Percentiles rank a stretch among this genome's conserved stretches.
Conservation (phyloP, 2,113 vertebrate species). For the Macquaria ambigua region DNA sequence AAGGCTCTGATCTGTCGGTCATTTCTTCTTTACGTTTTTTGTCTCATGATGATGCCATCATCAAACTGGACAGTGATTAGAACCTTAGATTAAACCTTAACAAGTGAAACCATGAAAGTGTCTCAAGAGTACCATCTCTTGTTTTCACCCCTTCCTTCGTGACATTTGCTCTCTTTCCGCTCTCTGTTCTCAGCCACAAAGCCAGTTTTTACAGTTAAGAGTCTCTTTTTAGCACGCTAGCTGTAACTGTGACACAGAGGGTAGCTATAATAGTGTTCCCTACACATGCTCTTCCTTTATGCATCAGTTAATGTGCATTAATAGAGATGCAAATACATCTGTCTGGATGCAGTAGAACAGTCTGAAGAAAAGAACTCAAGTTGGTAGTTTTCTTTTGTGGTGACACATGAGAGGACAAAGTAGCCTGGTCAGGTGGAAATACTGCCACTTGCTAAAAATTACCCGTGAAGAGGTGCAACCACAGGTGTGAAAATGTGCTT, state of each 20-base stretch:
- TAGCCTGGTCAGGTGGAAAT: too few species aligned
- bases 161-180: slow-evolving; percentile 3
- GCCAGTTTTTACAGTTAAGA: neutral
- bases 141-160: slow-evolving; percentile 2
- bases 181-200: slow-evolving; percentile 34
- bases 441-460: neutral
- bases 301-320: neutral
- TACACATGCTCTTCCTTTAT: neutral
- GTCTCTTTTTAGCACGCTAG: slow-evolving; percentile 8
- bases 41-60: slow-evolving; percentile 20
- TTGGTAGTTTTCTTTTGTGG: neutral
- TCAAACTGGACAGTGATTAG: slow-evolving; percentile 16
- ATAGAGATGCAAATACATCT: neutral
- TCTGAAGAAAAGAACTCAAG: neutral
- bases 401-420: neutral
- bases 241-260: neutral
- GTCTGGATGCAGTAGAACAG: neutral
- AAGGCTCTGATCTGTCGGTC: slow-evolving; percentile 54
- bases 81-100: neutral
- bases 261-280: neutral
- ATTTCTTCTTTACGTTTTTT: slow-evolving; percentile 19
- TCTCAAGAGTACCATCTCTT: neutral
- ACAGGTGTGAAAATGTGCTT: neutral
- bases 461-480: neutral
- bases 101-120: neutral